Evolutionary conservation across 2,113 vertebrate genomes (phyloP), one percentile per base, ranked within the genome.

Genomic region (Triplophysa dalaica): DNA sequence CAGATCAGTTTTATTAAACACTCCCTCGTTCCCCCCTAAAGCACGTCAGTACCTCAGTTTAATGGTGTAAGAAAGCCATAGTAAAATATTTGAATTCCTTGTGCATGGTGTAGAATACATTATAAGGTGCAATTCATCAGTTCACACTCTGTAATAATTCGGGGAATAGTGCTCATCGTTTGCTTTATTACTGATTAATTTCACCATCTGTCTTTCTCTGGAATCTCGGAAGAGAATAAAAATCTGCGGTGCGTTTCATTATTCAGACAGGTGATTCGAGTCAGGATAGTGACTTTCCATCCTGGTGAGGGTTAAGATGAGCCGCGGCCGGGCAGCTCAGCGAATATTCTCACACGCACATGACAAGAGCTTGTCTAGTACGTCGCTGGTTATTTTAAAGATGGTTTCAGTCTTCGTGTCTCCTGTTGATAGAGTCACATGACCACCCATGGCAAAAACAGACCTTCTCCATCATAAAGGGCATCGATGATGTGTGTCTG

Each of bases 101-200:
- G 72, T 54, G 58, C 67, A 83, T 80, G 79, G 83, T 82, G 56
- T 86, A 73, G 82, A 85, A 80, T 86, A 73, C 72, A 77, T 70
- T 85, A 81, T 82, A 85, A 75, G 54, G 67, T 56, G 33, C 33
- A 45, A 67, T 81, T 83, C 82, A 66, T 82, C 81, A 78, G 81
- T 69, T 79, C 29, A 75, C 60, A 81, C 65, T 82, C 77, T 85
- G 88, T 87, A 70, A 86, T 89, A 82, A 87, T 81, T 79, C 82
- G 80, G 70, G 14, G 52, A 86, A 82, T 84, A 80, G 79, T 77
- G 50, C 67, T 88, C 77, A 84, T 85, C 43, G 80, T 61, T 60
- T 9, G 66, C 69, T 86, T 82, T 85, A 87, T 77, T 50, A 81
- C 63, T 85, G 78, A 85, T 89, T 85, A 70, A 85, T 89, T 85